These are phyloP conservation scores for Eptatretus atami DNA, from an alignment of 2,797 vertebrate genomes.

Conservation along the genomic window DNA sequence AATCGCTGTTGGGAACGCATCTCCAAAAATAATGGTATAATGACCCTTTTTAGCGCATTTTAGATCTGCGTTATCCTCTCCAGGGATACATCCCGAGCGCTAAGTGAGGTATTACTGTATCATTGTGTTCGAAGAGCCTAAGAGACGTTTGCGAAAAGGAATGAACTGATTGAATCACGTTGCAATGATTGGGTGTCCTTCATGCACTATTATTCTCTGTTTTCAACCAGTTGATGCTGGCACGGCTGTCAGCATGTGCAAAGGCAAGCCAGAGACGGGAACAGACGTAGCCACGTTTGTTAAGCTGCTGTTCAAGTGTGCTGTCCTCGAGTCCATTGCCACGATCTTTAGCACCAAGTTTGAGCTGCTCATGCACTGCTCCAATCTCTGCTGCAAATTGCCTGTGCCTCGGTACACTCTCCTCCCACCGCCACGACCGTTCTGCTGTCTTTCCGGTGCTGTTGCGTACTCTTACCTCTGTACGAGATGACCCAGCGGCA, in stretches of 20 bases:
- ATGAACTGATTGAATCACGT: neutral
- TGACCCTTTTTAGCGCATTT: no score
- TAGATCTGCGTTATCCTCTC: no score
- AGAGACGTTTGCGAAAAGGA: neutral
- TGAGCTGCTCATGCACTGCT: conserved; percentile 42
- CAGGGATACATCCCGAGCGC: no score
- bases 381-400: conserved; percentile 22
- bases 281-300: conserved; percentile 15
- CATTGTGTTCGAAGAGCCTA: neutral
- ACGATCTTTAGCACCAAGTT: conserved; percentile 54
- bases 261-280: neutral
- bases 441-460: neutral
- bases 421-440: neutral
- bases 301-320: conserved; percentile 46
- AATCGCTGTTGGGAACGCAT: no score
- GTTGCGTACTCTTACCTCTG: conserved; percentile 22
- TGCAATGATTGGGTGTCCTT: neutral
- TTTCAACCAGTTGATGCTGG: neutral
- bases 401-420: conserved; percentile 14
- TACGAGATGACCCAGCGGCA: conserved; percentile 51
- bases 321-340: conserved; percentile 32
- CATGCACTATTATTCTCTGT: neutral
- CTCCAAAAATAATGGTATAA: no score
- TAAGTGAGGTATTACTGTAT: no score
- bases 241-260: conserved; percentile 1